These are phyloP conservation scores for Pteria penguin DNA, from an alignment of 2,888 invertebrate species.

Conservation along the genomic window DNA sequence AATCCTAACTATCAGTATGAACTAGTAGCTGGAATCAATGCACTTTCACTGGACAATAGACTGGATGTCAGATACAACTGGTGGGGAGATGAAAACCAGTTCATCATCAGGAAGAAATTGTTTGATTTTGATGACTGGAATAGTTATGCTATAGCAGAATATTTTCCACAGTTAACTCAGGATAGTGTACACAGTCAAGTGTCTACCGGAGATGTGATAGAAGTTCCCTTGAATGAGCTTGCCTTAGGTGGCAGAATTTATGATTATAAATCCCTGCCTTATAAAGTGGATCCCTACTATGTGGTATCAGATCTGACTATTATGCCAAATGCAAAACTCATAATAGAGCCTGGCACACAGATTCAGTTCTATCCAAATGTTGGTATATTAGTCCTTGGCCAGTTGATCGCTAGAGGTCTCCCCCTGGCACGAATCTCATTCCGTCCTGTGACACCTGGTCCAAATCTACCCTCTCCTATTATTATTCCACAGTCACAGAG, in stretches of 20 bases:
- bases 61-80: slow-evolving; percentile 96
- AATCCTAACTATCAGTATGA: slow-evolving; percentile 86
- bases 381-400: slow-evolving; percentile 95
- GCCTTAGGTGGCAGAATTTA: slow-evolving; percentile 83
- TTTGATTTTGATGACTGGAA: slow-evolving; percentile 99
- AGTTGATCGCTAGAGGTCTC: slow-evolving; percentile 90
- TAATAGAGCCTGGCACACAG: slow-evolving; percentile 92
- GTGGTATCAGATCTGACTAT: slow-evolving; percentile 95
- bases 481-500: slow-evolving; percentile 6
- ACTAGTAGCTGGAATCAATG: slow-evolving; percentile 91
- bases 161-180: slow-evolving; percentile 91
- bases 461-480: background rate
- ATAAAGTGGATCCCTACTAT: slow-evolving; percentile 65
- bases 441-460: slow-evolving; percentile 39
- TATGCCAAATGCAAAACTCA: slow-evolving; percentile 94
- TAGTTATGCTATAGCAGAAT: slow-evolving; percentile 95
- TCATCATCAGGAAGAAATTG: slow-evolving; percentile 89
- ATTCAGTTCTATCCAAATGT: slow-evolving; percentile 97
- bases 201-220: slow-evolving; percentile 60
- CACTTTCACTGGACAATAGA: slow-evolving; percentile 91
- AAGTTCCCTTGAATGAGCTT: slow-evolving; percentile 63
- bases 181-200: slow-evolving; percentile 61
- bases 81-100: slow-evolving; percentile 93
- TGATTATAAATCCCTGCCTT: slow-evolving; percentile 80
- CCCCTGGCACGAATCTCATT: slow-evolving; percentile 62